A percentile compares a stretch with the other conserved stretches of the same genome.
Conservation (phyloP, 1,140 invertebrate genomes). For the Ceratoteleas bidentatus region DNA sequence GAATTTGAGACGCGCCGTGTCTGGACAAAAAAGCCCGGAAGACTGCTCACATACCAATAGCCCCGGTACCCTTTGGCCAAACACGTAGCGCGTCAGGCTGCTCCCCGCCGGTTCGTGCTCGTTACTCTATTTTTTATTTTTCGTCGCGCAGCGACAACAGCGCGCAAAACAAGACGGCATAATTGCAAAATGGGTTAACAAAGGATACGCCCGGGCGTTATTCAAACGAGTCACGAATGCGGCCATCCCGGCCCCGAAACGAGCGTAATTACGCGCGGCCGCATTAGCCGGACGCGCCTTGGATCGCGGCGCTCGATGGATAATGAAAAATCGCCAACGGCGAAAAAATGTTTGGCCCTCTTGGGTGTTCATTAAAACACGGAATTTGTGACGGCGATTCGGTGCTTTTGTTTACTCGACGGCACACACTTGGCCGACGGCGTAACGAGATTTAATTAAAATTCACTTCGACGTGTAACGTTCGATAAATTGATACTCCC, state of each 20-base stretch:
- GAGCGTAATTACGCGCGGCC: constrained; percentile 16
- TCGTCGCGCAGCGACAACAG: constrained; percentile 5
- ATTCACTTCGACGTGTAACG: too few species aligned
- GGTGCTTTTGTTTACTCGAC: too few species aligned
- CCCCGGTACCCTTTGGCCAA: constrained; percentile 26
- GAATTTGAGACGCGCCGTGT: constrained; percentile 3
- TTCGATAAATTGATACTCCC: too few species aligned
- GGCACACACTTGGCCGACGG: too few species aligned
- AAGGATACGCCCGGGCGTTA: constrained; percentile 3
- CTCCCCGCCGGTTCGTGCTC: constrained; percentile 27
- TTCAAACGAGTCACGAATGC: constrained; percentile 25
- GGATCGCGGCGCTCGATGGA: constrained; percentile 24
- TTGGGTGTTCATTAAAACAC: constrained; percentile 26
- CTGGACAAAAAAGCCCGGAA: constrained; percentile 6
- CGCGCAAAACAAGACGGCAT: constrained; percentile 30
- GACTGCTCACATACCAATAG: constrained; percentile 32
- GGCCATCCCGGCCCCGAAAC: not conserved
- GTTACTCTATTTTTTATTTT: constrained; percentile 36
- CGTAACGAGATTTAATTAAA: too few species aligned
- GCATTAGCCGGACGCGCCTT: constrained; percentile 31
- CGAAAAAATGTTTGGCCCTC: too few species aligned
- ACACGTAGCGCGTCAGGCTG: constrained; percentile 11
- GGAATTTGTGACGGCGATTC: constrained; percentile 12
- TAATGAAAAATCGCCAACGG: too few species aligned
- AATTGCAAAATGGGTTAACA: constrained; percentile 41